phyloP scores from a whole-genome alignment of 2,113 vertebrate genomes.

The Tyrannus savana region DNA sequence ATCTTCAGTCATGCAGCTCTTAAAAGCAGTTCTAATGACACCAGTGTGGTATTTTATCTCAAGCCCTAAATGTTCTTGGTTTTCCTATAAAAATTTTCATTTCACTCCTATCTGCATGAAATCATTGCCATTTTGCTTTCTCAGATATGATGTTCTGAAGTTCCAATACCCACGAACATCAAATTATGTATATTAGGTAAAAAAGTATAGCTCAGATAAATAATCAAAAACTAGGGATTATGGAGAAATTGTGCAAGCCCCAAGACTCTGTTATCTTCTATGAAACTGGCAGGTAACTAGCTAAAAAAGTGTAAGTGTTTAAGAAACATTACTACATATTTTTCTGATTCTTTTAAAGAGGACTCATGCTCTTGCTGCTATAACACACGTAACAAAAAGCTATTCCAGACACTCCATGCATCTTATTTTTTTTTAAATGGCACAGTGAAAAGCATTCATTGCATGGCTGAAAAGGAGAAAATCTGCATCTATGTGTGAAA shows the following conservation, averaged over 20 bases:
- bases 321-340: neutral
- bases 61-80: neutral
- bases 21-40: neutral
- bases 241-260: neutral
- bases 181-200: neutral
- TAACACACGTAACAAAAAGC: neutral
- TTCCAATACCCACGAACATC: neutral
- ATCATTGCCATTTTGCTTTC: neutral
- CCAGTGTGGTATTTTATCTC: neutral
- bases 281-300: neutral
- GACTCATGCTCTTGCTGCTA: neutral
- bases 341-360: neutral
- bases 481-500: neutral
- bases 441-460: neutral
- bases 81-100: neutral
- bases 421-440: neutral
- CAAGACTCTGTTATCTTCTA: neutral
- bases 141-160: neutral
- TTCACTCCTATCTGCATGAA: neutral
- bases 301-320: neutral
- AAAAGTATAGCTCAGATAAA: neutral
- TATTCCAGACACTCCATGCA: neutral
- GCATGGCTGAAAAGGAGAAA: neutral
- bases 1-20: neutral
- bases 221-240: neutral